Evolutionary conservation across 2,797 vertebrate species (phyloP).

Genomic region (Silurus aristotelis): DNA sequence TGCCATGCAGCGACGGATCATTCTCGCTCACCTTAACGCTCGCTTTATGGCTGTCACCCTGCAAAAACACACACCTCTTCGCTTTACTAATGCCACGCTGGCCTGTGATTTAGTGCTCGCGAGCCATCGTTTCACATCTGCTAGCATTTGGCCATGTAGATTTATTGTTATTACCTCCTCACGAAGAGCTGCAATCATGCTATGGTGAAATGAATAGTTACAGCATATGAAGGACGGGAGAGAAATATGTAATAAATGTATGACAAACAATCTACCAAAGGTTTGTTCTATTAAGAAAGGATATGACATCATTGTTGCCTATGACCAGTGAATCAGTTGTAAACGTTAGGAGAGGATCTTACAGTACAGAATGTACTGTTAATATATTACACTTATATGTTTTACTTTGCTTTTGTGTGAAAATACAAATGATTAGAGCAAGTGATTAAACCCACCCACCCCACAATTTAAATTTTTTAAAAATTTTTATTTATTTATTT

Average conservation of each 20-base stretch:
- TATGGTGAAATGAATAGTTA: conserved; percentile 36
- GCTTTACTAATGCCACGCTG: conserved; percentile 39
- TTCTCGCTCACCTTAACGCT: conserved; percentile 46
- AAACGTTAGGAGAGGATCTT: neutral
- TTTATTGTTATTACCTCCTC: conserved; percentile 50
- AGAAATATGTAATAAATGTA: conserved; percentile 33
- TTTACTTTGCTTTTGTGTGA: too few relatives aligned
- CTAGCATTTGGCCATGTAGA: conserved; percentile 48
- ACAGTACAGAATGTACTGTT: too few relatives aligned
- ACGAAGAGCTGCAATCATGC: conserved; percentile 36
- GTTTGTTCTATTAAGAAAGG: conserved; percentile 21
- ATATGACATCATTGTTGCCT: conserved; percentile 31
- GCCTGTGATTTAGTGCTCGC: conserved; percentile 43
- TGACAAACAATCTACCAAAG: conserved; percentile 34
- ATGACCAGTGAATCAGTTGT: neutral
- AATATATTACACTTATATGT: too few relatives aligned
- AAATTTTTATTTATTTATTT: too few relatives aligned
- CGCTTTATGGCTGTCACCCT: conserved; percentile 43
- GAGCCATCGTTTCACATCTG: conserved; percentile 39
- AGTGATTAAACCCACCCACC: too few relatives aligned
- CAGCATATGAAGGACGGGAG: neutral
- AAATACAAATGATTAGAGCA: too few relatives aligned
- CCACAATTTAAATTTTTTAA: too few relatives aligned
- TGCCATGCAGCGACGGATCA: conserved; percentile 43
- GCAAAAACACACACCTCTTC: conserved; percentile 44